Percentiles rank a stretch among this genome's conserved stretches.
Conservation (phyloP, 2,888 invertebrate species). For the Agrochola circellaris region DNA sequence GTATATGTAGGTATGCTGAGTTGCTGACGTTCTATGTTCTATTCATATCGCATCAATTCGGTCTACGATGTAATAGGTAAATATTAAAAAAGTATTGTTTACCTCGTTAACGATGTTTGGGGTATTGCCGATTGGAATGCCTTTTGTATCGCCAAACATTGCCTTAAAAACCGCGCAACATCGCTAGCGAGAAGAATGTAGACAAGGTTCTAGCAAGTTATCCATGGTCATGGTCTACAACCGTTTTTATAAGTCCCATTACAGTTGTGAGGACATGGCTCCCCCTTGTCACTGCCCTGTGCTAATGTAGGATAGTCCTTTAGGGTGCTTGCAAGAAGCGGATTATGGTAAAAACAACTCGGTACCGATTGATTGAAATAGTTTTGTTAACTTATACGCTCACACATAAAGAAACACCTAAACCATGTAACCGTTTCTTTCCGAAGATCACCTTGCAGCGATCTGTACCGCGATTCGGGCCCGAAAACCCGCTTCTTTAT, state of each 20-base stretch:
- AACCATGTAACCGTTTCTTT: not conserved
- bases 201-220: not conserved
- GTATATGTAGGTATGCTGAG: not conserved
- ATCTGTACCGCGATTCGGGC: too few relatives aligned
- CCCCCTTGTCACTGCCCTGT: too few relatives aligned
- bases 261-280: too few relatives aligned
- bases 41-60: constrained; percentile 2
- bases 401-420: too few relatives aligned
- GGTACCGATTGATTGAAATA: too few relatives aligned
- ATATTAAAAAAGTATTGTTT: constrained; percentile 48
- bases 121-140: constrained; percentile 11
- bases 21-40: not conserved
- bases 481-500: not conserved
- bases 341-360: not conserved
- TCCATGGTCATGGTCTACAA: not conserved
- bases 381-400: not conserved
- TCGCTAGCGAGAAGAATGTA: not conserved
- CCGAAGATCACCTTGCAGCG: too few relatives aligned
- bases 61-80: constrained; percentile 5
- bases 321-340: not conserved
- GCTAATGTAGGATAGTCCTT: not conserved
- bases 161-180: not conserved
- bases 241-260: not conserved
- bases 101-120: constrained; percentile 9
- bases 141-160: not conserved